These are phyloP conservation scores for Microcebus murinus DNA, from an alignment of 2,113 vertebrate species.

Conservation along the genomic window DNA sequence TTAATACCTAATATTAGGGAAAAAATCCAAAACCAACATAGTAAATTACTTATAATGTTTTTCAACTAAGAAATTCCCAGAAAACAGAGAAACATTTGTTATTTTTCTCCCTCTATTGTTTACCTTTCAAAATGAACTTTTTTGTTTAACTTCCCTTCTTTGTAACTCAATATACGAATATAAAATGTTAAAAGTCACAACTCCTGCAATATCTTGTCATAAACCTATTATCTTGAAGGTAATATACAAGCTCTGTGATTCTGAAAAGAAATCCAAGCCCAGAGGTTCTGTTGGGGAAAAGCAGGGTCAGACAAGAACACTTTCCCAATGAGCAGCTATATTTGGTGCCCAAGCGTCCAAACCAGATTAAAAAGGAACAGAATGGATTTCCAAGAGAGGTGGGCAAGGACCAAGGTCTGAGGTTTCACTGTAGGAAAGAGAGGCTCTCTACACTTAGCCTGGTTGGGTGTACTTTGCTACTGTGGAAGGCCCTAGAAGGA, in stretches of 20 bases:
- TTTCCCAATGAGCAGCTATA: not conserved
- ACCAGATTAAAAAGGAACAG: not conserved
- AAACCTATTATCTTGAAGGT: not conserved
- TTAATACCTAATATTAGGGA: not conserved
- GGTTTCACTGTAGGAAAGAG: not conserved
- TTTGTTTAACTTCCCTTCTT: conserved; percentile 22
- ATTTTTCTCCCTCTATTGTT: not conserved
- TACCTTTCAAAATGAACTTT: conserved; percentile 7
- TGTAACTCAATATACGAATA: conserved; percentile 5
- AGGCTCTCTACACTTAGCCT: not conserved
- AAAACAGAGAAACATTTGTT: not conserved
- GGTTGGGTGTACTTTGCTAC: not conserved
- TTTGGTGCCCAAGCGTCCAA: not conserved
- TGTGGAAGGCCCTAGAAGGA: not conserved
- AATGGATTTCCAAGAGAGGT: not conserved
- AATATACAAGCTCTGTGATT: not conserved
- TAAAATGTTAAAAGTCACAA: conserved; percentile 12
- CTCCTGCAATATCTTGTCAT: not conserved
- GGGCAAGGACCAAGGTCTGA: not conserved
- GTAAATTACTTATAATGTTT: not conserved
- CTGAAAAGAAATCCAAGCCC: not conserved
- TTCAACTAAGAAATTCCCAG: not conserved
- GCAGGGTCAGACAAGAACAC: not conserved
- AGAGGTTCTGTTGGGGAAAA: not conserved
- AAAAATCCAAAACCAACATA: conserved; percentile 31